Evolutionary conservation across 2,888 invertebrate genomes (phyloP).

Genomic region (Beris morrisii): DNA sequence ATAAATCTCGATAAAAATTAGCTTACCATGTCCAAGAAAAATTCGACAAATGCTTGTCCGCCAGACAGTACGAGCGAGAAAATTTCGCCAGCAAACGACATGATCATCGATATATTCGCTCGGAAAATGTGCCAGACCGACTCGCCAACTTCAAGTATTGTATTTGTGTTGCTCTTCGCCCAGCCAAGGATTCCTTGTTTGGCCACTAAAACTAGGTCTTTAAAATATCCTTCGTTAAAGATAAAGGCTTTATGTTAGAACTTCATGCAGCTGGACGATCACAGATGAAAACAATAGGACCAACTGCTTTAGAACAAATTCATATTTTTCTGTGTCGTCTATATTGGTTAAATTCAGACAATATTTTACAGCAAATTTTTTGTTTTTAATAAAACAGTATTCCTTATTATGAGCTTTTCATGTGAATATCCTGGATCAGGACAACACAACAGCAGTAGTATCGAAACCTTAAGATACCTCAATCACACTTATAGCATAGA

Average conservation of each 20-base stretch:
- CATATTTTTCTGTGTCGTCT: no score
- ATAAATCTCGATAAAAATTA: slow-evolving; percentile 22
- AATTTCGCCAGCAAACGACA: slow-evolving; percentile 84
- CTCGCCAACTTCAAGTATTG: slow-evolving; percentile 81
- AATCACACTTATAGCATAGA: no score
- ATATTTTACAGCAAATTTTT: no score
- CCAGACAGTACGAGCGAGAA: slow-evolving; percentile 85
- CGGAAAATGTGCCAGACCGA: slow-evolving; percentile 88
- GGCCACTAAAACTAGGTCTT: slow-evolving; percentile 57
- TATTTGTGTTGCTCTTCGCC: slow-evolving; percentile 88
- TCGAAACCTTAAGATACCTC: no score
- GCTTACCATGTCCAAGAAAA: slow-evolving; percentile 77
- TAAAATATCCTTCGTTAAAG: slow-evolving; percentile 56
- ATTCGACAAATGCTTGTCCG: slow-evolving; percentile 86
- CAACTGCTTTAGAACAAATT: slow-evolving; percentile 18
- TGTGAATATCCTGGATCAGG: no score
- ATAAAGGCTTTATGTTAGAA: slow-evolving; percentile 43
- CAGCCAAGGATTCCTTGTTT: slow-evolving; percentile 72
- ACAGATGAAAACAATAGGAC: slow-evolving; percentile 14
- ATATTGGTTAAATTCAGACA: no score
- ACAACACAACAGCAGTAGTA: no score
- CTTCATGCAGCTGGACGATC: slow-evolving; percentile 29
- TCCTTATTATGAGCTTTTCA: no score
- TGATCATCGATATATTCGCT: slow-evolving; percentile 84
- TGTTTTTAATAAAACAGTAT: no score